Evolutionary conservation across 2,797 vertebrate genomes (phyloP).

Genomic region (Knipowitschia caucasica): DNA sequence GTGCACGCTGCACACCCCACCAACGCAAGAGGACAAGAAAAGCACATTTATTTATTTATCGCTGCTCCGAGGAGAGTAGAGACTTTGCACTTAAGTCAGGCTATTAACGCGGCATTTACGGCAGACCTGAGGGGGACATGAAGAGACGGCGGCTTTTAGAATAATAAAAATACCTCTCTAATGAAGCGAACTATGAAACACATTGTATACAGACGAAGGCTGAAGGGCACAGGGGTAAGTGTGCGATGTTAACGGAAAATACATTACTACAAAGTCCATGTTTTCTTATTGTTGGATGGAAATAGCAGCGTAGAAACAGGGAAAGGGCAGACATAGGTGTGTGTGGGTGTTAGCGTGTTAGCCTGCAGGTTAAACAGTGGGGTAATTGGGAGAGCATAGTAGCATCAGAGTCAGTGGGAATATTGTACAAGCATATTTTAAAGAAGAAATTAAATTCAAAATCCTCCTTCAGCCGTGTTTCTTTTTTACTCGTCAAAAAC

Average conservation of each 20-base stretch:
- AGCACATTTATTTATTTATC: slow-evolving; percentile 8
- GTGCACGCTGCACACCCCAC: background rate
- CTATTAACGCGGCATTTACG: slow-evolving; percentile 9
- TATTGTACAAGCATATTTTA: no score
- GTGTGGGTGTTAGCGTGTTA: background rate
- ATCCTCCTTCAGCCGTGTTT: no score
- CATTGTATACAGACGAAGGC: background rate
- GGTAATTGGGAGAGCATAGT: no score
- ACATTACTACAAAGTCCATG: background rate
- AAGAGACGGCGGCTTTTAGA: slow-evolving; percentile 8
- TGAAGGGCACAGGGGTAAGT: background rate
- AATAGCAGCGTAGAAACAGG: background rate
- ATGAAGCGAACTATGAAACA: slow-evolving; percentile 4
- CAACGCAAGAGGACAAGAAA: slow-evolving; percentile 17
- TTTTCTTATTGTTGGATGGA: background rate
- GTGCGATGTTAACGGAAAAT: background rate
- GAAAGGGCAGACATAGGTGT: background rate
- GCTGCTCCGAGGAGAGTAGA: background rate
- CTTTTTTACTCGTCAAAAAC: no score
- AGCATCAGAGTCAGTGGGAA: no score
- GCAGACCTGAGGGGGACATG: slow-evolving; percentile 6
- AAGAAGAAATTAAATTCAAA: no score
- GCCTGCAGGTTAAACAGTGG: no score
- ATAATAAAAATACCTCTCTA: slow-evolving; percentile 4
- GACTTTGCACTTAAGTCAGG: slow-evolving; percentile 6